Base-by-base conservation (phyloP, 2,113 vertebrate genomes). In the Pituophis catenifer region DNA sequence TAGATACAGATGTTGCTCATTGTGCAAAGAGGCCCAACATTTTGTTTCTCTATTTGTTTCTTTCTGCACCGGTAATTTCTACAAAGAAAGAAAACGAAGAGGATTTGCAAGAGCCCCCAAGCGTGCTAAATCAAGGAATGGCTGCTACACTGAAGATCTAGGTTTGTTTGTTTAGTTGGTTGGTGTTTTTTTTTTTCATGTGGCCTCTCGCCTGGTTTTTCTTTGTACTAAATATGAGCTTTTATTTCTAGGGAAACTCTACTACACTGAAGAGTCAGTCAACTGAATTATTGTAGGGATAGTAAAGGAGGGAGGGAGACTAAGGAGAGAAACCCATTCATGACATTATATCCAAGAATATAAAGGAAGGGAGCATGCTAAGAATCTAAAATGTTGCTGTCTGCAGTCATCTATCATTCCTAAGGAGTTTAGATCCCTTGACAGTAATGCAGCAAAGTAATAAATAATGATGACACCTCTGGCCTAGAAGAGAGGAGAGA, bases 61-160 rank as follows among this genome's bases (percentile, higher is more conserved):
- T 95, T 97, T 97, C 85, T 70, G 94, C 88, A 85, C 90, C 21
- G n/a, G 23, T 81, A 93, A 94, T 96, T 75, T 95, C 96, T 92
- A 62, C 53, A 96, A 89, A 17, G 88, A 26, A 55, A 89, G 59
- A 94, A 87, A 93, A 91, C 13, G 59, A 95, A n/a, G 9, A 95
- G 15, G 55, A 90, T 96, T 97, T 96, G 91, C 93, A 95, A 75
- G 8, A 95, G 94, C 17, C 90, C 87, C 50, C 94, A 89, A 81
- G 87, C 96, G 86, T 97, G 88, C 24, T 87, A 96, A 97, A 95
- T 96, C 96, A 96, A 97, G 95, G n/a, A 95, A 94, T 86, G 19
- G 1, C n/a, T 96, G 13, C 29, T 94, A 6, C 6, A 96, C 13
- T 75, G 29, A 96, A 95, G 75, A 33, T n/a, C 33, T n/a, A 62